Percentiles rank a stretch among this genome's conserved stretches.
phyloP scores from a whole-genome alignment of 2,113 vertebrate genomes.

The Benitochromis conjunctus region DNA sequence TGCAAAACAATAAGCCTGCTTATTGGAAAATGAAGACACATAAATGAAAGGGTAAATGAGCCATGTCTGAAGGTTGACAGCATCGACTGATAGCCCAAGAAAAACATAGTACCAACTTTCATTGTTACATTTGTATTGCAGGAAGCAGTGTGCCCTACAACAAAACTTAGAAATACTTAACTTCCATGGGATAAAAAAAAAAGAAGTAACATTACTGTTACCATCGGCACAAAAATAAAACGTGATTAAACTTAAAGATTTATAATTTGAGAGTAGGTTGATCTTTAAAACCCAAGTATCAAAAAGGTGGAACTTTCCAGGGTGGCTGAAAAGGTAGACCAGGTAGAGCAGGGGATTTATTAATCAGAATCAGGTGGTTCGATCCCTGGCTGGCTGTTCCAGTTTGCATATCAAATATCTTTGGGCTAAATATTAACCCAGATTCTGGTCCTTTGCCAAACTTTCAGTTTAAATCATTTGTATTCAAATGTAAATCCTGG shows the following conservation, averaged over 20 bases:
- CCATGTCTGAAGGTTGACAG: neutral
- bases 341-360: neutral
- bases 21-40: neutral
- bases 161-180: no score
- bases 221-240: no score
- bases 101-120: neutral
- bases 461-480: neutral
- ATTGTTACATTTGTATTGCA: neutral
- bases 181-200: no score
- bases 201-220: no score
- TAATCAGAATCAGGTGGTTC: neutral
- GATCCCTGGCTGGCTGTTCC: neutral
- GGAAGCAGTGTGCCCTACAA: no score
- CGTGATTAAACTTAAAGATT: no score
- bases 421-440: neutral
- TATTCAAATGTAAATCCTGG: neutral
- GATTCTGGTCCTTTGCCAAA: neutral
- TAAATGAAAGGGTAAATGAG: neutral
- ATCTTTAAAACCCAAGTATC: neutral
- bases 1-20: accelerated
- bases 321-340: neutral
- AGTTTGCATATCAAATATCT: neutral
- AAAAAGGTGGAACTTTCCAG: neutral
- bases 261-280: no score
- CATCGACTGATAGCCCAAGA: neutral